Percentiles rank a stretch among this genome's conserved stretches.
Conservation (phyloP, 1,140 invertebrate species). For the Pseudachorutes palmiensis region DNA sequence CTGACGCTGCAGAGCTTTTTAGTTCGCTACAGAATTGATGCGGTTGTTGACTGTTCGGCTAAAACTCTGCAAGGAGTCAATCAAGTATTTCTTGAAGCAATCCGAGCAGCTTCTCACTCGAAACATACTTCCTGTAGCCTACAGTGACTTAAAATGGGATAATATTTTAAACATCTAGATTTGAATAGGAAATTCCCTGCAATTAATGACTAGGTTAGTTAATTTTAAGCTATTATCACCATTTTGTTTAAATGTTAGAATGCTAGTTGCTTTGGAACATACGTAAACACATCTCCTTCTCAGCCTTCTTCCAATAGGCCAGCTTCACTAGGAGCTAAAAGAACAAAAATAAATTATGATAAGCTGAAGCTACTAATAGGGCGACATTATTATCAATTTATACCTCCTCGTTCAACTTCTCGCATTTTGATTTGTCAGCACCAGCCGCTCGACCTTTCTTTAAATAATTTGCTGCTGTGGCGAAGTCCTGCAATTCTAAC, state of each 20-base stretch:
- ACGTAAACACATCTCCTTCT: no score
- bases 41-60: neutral
- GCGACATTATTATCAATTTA: no score
- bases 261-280: no score
- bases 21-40: neutral
- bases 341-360: no score
- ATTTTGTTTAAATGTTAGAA: no score
- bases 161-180: neutral
- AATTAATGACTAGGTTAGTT: no score
- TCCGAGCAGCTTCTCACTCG: neutral
- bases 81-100: conserved; percentile 10
- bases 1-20: neutral
- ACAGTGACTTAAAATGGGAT: neutral
- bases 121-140: neutral
- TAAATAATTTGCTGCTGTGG: neutral
- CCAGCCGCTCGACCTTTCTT: neutral
- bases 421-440: neutral
- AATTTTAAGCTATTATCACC: no score
- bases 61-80: conserved; percentile 1
- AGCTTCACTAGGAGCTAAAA: no score
- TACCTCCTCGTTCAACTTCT: no score
- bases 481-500: neutral
- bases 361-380: no score
- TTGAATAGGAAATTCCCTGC: no score
- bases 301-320: no score